Percentiles rank a stretch among this genome's conserved stretches.
Conservation (phyloP, 1,140 invertebrate species). For the Drosophila triauraria region DNA sequence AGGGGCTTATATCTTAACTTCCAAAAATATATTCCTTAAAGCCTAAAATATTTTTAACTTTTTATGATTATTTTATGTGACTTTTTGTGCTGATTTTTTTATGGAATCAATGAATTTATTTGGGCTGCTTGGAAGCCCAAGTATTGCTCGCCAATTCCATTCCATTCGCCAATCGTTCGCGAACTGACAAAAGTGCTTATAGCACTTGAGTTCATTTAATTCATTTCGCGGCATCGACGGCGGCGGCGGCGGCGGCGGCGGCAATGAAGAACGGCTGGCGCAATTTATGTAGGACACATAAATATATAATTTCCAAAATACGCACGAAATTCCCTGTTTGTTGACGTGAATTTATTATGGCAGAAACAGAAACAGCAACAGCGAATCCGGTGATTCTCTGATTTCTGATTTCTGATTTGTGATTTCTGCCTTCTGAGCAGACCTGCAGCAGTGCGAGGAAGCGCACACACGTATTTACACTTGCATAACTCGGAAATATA, state of each 20-base stretch:
- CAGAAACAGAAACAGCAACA: background rate
- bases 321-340: conserved; percentile 43
- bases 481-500: conserved; percentile 58
- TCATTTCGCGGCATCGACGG: conserved; percentile 8
- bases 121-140: conserved; percentile 2
- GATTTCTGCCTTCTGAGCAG: conserved; percentile 1
- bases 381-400: conserved; percentile 10
- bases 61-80: background rate
- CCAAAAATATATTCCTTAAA: background rate
- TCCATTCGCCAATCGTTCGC: conserved; percentile 7
- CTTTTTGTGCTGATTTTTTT: background rate
- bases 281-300: conserved; percentile 56
- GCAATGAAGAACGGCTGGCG: background rate
- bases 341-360: conserved; percentile 53
- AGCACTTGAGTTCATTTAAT: conserved; percentile 28
- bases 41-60: background rate
- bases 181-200: background rate
- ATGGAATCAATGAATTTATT: background rate
- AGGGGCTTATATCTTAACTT: background rate
- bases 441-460: conserved; percentile 40
- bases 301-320: conserved; percentile 61
- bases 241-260: background rate
- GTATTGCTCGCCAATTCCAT: background rate
- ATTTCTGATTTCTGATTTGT: background rate
- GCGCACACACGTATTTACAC: conserved; percentile 24